Base-by-base conservation (phyloP, 2,797 vertebrate species). In the Chelon auratus region DNA sequence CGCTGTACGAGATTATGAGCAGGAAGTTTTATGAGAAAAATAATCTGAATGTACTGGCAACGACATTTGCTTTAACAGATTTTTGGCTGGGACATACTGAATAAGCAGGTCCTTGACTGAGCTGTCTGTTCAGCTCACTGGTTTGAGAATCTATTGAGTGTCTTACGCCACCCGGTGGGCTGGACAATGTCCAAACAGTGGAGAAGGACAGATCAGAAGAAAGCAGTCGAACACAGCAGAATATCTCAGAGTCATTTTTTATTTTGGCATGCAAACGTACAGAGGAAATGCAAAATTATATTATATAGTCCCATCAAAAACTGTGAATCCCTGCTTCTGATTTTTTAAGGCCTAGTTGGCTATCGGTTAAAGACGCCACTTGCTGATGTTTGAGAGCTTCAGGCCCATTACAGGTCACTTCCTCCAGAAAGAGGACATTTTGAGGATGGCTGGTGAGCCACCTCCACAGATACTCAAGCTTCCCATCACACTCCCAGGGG, bases 401-500 rank as follows among this genome's bases (percentile, higher is more conserved):
- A 5, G 91, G 91, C 2, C 55, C 18, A 0, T 72, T 48, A 62
- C 93, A 94, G 2, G 62, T 84, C 63, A 92, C 82, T 6, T 87
- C 84, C 4, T 89, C 74, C 52, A 63, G n/a, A 68, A 89, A 90
- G 36, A 87, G 1, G 2, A 86, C 77, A 39, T 74, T 83, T 4
- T 68, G 39, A 43, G 42, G 47, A 75, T 86, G 64, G 45, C 0
- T 11, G 18, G 7, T n/a, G 51, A 93, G 72, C 93, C 93, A 94
- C 60, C 56, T 81, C 90, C 85, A 88, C 37, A 94, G 73, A 73
- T 92, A 91, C 47, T 72, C 80, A 2, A 91, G 66, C 61, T 59
- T 86, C 12, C 60, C 52, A 39, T 93, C 84, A 22, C 93, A 94
- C 53, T 87, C 15, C 93, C 91, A 93, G 50, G 92, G 92, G 72